Evolutionary conservation across 2,888 invertebrate species (phyloP).

Genomic region (Acrobasis consociella): DNA sequence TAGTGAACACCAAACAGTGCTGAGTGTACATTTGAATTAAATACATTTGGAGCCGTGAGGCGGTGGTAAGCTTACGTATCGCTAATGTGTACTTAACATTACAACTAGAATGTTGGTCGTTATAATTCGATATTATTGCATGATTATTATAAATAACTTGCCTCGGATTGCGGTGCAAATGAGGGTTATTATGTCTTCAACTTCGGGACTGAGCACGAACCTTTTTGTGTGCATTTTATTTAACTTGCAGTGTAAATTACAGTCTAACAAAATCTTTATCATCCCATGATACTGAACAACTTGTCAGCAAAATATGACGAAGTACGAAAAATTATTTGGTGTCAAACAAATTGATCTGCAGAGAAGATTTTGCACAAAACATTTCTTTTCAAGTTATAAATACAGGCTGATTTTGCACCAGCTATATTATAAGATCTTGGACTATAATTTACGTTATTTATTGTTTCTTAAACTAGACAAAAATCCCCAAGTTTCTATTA

Average conservation of each 20-base stretch:
- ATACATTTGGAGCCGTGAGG: slow-evolving; percentile 36
- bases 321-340: too few relatives aligned
- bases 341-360: too few relatives aligned
- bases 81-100: slow-evolving; percentile 23
- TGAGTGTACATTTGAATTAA: slow-evolving; percentile 40
- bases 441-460: too few relatives aligned
- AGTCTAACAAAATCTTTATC: too few relatives aligned
- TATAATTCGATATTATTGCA: slow-evolving; percentile 18
- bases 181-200: background rate
- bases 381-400: too few relatives aligned
- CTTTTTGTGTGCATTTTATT: background rate
- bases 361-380: too few relatives aligned
- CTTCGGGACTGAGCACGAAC: background rate
- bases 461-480: too few relatives aligned
- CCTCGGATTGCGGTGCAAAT: background rate
- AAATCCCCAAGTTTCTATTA: too few relatives aligned
- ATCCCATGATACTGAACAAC: too few relatives aligned
- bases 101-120: slow-evolving; percentile 16
- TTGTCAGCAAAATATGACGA: too few relatives aligned
- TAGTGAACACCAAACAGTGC: slow-evolving; percentile 30
- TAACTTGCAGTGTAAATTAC: background rate
- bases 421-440: too few relatives aligned
- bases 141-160: slow-evolving; percentile 3
- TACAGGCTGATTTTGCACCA: too few relatives aligned
- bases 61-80: slow-evolving; percentile 35